Evolutionary conservation across 2,113 vertebrate species (phyloP).

Genomic region (Pedetes capensis): DNA sequence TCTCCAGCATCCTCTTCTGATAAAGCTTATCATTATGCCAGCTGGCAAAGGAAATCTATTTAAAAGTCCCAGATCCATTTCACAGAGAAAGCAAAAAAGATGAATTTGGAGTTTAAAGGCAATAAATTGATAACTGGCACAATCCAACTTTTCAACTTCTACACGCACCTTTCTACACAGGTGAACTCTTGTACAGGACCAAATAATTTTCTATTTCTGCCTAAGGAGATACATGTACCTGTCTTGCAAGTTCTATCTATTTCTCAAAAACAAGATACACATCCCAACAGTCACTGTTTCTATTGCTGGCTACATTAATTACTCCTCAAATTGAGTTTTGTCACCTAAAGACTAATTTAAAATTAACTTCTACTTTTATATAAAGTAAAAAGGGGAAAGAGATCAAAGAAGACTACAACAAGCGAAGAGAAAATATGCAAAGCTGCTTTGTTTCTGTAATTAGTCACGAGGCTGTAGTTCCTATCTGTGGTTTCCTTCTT

Average conservation of each 20-base stretch:
- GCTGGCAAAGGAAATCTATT: neutral
- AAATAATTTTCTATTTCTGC: neutral
- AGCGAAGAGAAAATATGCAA: neutral
- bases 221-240: neutral
- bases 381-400: constrained; percentile 50
- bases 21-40: neutral
- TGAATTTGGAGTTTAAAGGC: neutral
- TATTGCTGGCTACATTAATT: neutral
- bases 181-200: too few relatives aligned
- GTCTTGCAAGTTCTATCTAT: neutral
- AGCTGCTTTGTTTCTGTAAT: neutral
- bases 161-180: too few relatives aligned
- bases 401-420: neutral
- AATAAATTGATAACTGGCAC: neutral
- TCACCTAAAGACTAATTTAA: neutral
- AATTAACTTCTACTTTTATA: neutral
- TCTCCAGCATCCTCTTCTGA: neutral
- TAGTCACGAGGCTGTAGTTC: neutral
- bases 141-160: neutral
- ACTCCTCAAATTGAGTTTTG: neutral
- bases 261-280: neutral
- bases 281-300: neutral
- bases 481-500: neutral
- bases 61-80: neutral
- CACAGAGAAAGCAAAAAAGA: neutral